phyloP scores from a whole-genome alignment of 2,888 invertebrate species.

The Platycheirus rosarum region DNA sequence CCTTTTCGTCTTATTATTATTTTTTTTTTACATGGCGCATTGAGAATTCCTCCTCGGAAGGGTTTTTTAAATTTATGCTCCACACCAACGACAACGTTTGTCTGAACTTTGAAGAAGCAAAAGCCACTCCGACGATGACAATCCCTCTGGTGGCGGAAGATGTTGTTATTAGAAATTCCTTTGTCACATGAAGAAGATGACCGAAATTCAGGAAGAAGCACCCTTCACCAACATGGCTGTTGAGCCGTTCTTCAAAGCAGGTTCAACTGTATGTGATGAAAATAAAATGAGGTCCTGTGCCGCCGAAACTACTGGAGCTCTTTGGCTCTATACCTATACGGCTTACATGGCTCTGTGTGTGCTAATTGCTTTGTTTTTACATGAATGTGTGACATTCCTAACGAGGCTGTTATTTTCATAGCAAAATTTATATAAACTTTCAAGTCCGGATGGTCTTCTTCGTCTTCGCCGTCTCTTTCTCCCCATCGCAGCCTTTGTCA shows the following conservation, averaged over 20 bases:
- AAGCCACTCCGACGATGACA: slow-evolving; percentile 11
- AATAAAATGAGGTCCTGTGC: slow-evolving; percentile 53
- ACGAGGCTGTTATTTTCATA: slow-evolving; percentile 65
- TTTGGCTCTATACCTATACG: slow-evolving; percentile 14
- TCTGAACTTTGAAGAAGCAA: slow-evolving; percentile 17
- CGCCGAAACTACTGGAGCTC: slow-evolving; percentile 33
- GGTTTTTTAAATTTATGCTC: slow-evolving; percentile 67
- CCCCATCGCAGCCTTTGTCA: neutral
- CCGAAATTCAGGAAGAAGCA: slow-evolving; percentile 51
- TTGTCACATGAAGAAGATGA: slow-evolving; percentile 59
- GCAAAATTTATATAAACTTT: slow-evolving; percentile 62
- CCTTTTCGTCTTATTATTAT: slow-evolving; percentile 28
- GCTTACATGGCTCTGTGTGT: slow-evolving; percentile 62
- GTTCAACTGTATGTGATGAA: slow-evolving; percentile 57
- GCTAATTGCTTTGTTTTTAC: slow-evolving; percentile 74
- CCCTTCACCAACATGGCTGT: slow-evolving; percentile 1
- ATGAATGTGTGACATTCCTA: slow-evolving; percentile 74
- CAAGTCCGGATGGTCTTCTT: slow-evolving; percentile 17
- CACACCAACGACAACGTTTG: slow-evolving; percentile 46
- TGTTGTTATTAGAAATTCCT: slow-evolving; percentile 74
- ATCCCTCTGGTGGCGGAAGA: slow-evolving; percentile 29
- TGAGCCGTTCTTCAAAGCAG: slow-evolving; percentile 7
- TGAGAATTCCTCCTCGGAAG: slow-evolving; percentile 66
- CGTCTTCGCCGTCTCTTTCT: neutral
- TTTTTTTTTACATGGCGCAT: slow-evolving; percentile 12